Conservation (phyloP, 2,113 vertebrate genomes). For the Rhizomys pruinosus region DNA sequence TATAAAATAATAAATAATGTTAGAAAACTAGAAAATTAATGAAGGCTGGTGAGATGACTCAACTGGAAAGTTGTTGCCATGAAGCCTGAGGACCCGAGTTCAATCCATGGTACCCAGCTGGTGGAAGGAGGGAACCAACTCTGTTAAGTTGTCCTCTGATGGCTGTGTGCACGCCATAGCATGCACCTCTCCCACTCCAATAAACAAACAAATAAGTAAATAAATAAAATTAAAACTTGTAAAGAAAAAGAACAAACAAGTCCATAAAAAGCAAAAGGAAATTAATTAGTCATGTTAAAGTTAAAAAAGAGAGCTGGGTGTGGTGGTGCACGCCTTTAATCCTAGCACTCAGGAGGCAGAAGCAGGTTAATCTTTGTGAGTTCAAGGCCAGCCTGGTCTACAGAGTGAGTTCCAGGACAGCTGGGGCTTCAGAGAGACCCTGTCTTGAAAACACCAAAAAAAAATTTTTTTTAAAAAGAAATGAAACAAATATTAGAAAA, state of each 20-base stretch:
- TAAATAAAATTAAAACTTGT: background rate
- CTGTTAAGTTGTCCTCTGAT: too few relatives aligned
- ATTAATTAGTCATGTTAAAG: slow-evolving; percentile 47
- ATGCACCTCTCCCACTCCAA: background rate
- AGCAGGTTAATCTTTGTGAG: too few relatives aligned
- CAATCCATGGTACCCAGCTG: background rate
- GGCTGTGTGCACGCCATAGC: too few relatives aligned
- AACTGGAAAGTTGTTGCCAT: background rate
- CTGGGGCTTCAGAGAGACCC: too few relatives aligned
- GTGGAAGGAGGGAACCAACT: background rate
- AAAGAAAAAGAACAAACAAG: background rate
- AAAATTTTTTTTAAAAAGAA: slow-evolving; percentile 20
- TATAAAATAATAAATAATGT: too few relatives aligned
- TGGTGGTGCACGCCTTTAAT: too few relatives aligned
- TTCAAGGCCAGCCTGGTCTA: too few relatives aligned
- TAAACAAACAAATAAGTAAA: too few relatives aligned
- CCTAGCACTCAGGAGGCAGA: too few relatives aligned
- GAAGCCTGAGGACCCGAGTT: background rate
- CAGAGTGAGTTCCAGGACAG: too few relatives aligned
- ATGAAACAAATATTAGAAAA: slow-evolving; percentile 25
- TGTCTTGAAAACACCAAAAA: background rate
- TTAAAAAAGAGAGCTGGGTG: slow-evolving; percentile 32
- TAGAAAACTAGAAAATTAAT: too few relatives aligned
- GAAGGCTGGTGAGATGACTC: background rate
- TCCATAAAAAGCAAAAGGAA: slow-evolving; percentile 29